A percentile compares a stretch with the other conserved stretches of the same genome.
phyloP scores from a whole-genome alignment of 2,797 vertebrate genomes.

The Macroramphosus scolopax region DNA sequence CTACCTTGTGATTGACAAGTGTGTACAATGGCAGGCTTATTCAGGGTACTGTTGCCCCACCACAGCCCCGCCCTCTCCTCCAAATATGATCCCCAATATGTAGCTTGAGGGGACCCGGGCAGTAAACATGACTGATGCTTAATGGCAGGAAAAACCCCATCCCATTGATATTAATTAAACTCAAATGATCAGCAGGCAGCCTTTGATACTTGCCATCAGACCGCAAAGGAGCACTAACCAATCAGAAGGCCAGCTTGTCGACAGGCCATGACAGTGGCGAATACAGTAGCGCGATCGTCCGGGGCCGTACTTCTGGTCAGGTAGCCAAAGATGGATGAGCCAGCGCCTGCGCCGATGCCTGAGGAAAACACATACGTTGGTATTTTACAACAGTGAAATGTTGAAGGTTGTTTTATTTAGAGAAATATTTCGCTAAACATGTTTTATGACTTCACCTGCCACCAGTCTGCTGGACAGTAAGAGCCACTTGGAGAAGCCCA shows the following conservation, averaged over 20 bases:
- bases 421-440: no score
- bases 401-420: no score
- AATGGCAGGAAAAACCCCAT: no score
- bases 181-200: no score
- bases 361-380: slow-evolving; percentile 2
- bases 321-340: slow-evolving; percentile 84
- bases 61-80: no score
- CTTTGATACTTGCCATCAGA: not conserved
- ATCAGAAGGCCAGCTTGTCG: slow-evolving; percentile 85
- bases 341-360: slow-evolving; percentile 84
- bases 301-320: slow-evolving; percentile 76
- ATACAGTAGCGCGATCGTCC: slow-evolving; percentile 80
- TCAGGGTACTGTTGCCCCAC: no score
- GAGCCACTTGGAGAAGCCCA: slow-evolving; percentile 85
- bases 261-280: slow-evolving; percentile 85
- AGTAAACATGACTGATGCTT: no score
- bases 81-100: no score
- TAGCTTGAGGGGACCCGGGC: no score
- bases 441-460: slow-evolving; percentile 71
- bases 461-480: slow-evolving; percentile 83
- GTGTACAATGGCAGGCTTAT: no score
- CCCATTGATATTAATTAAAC: no score
- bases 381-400: not conserved
- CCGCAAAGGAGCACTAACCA: slow-evolving; percentile 66
- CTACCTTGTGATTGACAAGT: no score